Base-by-base conservation (phyloP, 2,888 invertebrate genomes). In the Dastarcus helophoroides region DNA sequence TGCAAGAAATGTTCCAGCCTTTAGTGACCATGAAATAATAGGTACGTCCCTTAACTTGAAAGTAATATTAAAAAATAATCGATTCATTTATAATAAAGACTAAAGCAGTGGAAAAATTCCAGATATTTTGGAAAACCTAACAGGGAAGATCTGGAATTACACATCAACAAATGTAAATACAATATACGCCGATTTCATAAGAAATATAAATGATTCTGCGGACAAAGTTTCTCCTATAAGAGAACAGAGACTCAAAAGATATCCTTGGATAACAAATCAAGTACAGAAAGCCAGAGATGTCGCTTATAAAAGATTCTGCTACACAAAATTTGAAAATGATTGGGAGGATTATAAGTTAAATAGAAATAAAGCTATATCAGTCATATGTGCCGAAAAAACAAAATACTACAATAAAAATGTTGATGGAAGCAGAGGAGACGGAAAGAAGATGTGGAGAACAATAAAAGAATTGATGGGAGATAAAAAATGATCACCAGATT, bases 81-180 rank as follows among this genome's bases (percentile, higher is more conserved):
- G 8, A 8, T 7, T 7, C 7, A 19, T 19, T 19, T 19, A 7
- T 7, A 19, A 7, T 19, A 19, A 8, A 19, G 8, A 19, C 7
- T 19, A 7, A 19, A 19, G 8, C 8, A 7, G 7, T 19, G 7
- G 19, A 7, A 19, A 19, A 7, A 19, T 19, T 19, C 7, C 7
- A 19, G 8, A 19, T 7, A 19, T 19, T 7, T 7, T 7, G 8
- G 19, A 19, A 19, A 8, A 19, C 7, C 19, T 19, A 19, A 19
- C 8, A 7, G 19, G 19, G 8, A 8, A 19, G 8, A 19, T 7
- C 8, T 19, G 19, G 19, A 19, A 19, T 19, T 19, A 19, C 8
- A 19, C 19, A 8, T 19, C 19, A 19, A 19, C 19, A 19, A 8
- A 19, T 19, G 19, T 19, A 19, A 19, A 19, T 8, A 19, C 7